A percentile compares a stretch with the other conserved stretches of the same genome.
These are phyloP conservation scores for Emmelina monodactyla DNA, from an alignment of 2,888 invertebrate species.

Conservation along the genomic window DNA sequence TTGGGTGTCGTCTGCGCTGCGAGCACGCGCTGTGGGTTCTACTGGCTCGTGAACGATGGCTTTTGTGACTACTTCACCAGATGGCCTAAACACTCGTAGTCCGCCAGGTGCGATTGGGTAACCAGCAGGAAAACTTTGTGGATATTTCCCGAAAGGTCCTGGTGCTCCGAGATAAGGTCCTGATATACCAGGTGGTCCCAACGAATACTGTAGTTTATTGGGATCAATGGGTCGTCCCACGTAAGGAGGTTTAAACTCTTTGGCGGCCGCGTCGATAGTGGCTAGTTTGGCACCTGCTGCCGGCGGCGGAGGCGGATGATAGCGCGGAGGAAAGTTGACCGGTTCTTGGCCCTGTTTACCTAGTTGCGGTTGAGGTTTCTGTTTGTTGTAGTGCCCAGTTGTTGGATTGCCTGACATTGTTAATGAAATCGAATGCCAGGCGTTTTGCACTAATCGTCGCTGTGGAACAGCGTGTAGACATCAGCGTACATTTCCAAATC, in stretches of 20 bases:
- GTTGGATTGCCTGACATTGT: conserved; percentile 64
- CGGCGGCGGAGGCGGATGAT: conserved; percentile 80
- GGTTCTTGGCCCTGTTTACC: conserved; percentile 62
- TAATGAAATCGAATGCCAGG: conserved; percentile 27
- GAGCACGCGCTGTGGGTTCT: conserved; percentile 42
- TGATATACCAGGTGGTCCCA: conserved; percentile 25
- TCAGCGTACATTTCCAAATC: conserved; percentile 38
- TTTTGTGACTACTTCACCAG: conserved; percentile 49
- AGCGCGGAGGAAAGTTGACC: conserved; percentile 74
- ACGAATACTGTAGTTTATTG: conserved; percentile 38
- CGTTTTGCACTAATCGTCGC: conserved; percentile 20
- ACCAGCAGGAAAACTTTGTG: conserved; percentile 43
- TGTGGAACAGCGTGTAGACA: conserved; percentile 25
- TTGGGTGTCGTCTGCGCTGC: conserved; percentile 58
- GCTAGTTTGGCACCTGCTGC: conserved; percentile 69
- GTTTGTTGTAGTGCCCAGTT: conserved; percentile 54
- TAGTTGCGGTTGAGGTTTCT: conserved; percentile 60
- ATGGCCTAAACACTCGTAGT: conserved; percentile 37
- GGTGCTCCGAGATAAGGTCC: conserved; percentile 41
- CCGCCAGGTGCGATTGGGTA: conserved; percentile 48
- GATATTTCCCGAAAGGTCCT: conserved; percentile 40
- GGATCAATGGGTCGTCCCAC: conserved; percentile 41
- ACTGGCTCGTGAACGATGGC: conserved; percentile 55
- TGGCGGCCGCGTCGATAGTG: conserved; percentile 63
- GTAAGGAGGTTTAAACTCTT: conserved; percentile 53